Conservation (phyloP, 2,113 vertebrate genomes). For the Eudyptes chrysolophus region DNA sequence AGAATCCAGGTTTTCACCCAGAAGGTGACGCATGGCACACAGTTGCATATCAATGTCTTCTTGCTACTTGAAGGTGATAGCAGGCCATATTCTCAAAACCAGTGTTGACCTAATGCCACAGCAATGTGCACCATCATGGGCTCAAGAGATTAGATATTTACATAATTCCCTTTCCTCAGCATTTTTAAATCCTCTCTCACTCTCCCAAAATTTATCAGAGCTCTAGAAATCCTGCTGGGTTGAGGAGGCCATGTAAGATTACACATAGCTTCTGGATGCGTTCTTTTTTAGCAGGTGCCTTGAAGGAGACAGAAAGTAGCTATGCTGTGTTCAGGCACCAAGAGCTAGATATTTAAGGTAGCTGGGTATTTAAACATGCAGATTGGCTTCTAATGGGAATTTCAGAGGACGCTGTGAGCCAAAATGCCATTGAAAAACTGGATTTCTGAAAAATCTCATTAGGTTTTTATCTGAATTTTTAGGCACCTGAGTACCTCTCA, state of each 20-base stretch:
- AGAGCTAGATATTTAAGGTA: neutral
- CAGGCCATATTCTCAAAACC: neutral
- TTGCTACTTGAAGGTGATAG: neutral
- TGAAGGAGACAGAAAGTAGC: neutral
- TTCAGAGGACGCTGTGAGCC: neutral
- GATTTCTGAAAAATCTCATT: neutral
- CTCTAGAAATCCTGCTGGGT: neutral
- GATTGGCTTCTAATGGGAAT: neutral
- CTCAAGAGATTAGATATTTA: neutral
- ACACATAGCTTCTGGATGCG: neutral
- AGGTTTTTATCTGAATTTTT: neutral
- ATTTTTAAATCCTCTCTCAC: neutral
- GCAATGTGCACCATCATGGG: neutral
- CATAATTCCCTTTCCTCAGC: neutral
- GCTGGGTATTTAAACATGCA: neutral
- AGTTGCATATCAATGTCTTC: neutral
- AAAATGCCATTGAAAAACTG: neutral
- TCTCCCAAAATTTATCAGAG: neutral
- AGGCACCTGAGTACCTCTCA: neutral
- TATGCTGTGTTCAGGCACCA: neutral
- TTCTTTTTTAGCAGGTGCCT: neutral
- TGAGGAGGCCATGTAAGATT: neutral
- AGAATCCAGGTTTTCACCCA: neutral
- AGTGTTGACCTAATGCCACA: neutral
- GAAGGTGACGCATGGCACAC: neutral